Base-by-base conservation (phyloP, 37 sponge, comb jelly and placozoan genomes). In the Cliona cf. orientalis region DNA sequence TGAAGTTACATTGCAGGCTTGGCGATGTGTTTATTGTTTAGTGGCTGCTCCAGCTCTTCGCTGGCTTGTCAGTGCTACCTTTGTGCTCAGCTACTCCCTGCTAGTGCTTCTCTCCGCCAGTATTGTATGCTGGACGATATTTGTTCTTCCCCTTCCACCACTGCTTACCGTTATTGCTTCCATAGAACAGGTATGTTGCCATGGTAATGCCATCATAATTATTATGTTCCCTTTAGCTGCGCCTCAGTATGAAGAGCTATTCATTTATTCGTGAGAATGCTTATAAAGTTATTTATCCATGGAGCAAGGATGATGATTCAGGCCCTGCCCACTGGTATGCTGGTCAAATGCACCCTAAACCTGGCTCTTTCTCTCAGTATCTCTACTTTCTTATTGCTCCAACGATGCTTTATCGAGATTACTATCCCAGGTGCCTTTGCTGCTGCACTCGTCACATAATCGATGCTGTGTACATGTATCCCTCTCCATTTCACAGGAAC, bases 361-460 rank as follows among this genome's bases (percentile, higher is more conserved):
- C 86, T 25, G 91, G 87, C 46, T 80, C 76, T 26, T 89, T 93
- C 72, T 41, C 64, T 6, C 75, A 88, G 57, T 88, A 89, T 49
- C 36, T 84, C 67, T 94, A 91, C 83, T 94, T 91, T 43, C 68
- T 91, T 31, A 91, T 94, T 69, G 60, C 39, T 25, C 95, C 95
- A 7, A 94, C 89, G 0, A 59, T 94, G 11, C 63, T 94, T 33
- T 94, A 94, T 66, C 77, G 95, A 35, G 91, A 94, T 62, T 42
- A 80, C 46, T 94, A 94, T 56, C 95, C 95, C 11, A 75, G 83
- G 90, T n/a, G n/a, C n/a, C n/a, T n/a, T n/a, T n/a, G n/a, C n/a
- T n/a, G n/a, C n/a, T n/a, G n/a, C n/a, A n/a, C n/a, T n/a, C n/a
- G n/a, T n/a, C n/a, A n/a, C n/a, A n/a, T n/a, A n/a, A n/a, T n/a